Base-by-base conservation (phyloP, 2,113 vertebrate species). In the Muscicapa adusta region DNA sequence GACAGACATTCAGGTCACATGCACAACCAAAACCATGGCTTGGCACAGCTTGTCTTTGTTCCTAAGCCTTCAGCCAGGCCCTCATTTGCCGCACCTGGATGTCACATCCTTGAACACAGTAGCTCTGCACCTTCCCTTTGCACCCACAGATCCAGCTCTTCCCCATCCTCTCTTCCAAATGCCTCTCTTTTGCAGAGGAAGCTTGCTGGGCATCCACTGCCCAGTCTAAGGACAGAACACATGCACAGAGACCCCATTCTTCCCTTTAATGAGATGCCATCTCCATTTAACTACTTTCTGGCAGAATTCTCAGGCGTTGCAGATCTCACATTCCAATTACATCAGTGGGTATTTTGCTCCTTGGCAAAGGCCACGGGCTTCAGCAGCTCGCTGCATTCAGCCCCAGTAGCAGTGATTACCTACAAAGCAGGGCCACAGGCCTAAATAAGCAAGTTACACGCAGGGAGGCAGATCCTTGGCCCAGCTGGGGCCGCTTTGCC, bases 201-300 rank as follows among this genome's bases (percentile, higher is more conserved):
- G 53, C 72, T 83, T 72, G 60, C 60, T 86, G 79, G 79, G 82
- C 36, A 95, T 50, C 79, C 82, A 63, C 6, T 61, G 76, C 68
- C 42, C 1, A 0, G 58, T 18, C 66, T 90, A 60, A 90, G 89
- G 63, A 66, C 38, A 73, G 81, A 95, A 78, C 62, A 61, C 82
- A 67, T 1, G 40, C 79, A 96, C 93, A 94, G 95, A 96, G 90
- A 74, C 88, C 61, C 88, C 82, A 96, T 96, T 96, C 94, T 96
- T 95, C 79, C 73, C 31, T 89, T 94, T 96, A 93, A 95, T 93
- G 85, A 97, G 93, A 95, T 94, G 90, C 94, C 94, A 93, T 96
- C 94, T 90, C 88, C 88, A 67, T 95, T 96, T 95, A 93, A 36
- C 93, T 68, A 5, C 66, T 79, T 85, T 93, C 92, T 97, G 91